Base-by-base conservation (phyloP, 2,888 invertebrate genomes). In the Adelphocoris suturalis region DNA sequence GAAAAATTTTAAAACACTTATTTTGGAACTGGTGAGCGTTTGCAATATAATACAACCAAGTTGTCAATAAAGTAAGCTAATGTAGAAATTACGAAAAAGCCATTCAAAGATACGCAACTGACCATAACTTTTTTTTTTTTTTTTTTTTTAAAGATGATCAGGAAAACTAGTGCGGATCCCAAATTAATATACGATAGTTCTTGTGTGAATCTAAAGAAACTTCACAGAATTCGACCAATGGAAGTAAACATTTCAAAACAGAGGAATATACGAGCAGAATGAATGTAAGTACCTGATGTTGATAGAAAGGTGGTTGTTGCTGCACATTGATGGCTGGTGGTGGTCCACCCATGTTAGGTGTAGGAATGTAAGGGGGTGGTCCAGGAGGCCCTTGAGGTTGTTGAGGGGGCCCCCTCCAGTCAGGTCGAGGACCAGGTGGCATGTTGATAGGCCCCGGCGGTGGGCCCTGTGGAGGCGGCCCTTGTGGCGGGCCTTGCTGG, bases 391-490 rank as follows among this genome's bases (percentile, higher is more conserved):
- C 93, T 84, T 92, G 93, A 57, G 94, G 94, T 88, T 94, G 94
- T 92, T 95, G 95, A 0, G 95, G 95, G 81, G 96, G 95, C 91
- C 95, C 95, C 14, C 88, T 48, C 88, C 78, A 78, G 9, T 88
- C 80, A 9, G 90, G 89, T 14, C 87, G 81, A 47, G 90, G 90
- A 4, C 48, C 48, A 16, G 61, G 82, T 13, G 81, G 81, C 80
- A 78, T 80, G 48, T 86, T 75, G 55, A 82, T 88, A 7, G 86
- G 90, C 46, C 84, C 52, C 4, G 80, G 90, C 0, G 94, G 94
- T 92, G 94, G 95, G 3, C 90, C 90, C 19, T 91, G 91, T 1
- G 94, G 94, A 61, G 95, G 95, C 47, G 91, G 92, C 91, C 92
- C 86, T 28, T 86, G 91, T 2, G 91, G 91, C 12, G 91, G 91